These are phyloP conservation scores for Heliconius melpomene DNA, from an alignment of 1,140 invertebrate genomes.

Conservation along the genomic window DNA sequence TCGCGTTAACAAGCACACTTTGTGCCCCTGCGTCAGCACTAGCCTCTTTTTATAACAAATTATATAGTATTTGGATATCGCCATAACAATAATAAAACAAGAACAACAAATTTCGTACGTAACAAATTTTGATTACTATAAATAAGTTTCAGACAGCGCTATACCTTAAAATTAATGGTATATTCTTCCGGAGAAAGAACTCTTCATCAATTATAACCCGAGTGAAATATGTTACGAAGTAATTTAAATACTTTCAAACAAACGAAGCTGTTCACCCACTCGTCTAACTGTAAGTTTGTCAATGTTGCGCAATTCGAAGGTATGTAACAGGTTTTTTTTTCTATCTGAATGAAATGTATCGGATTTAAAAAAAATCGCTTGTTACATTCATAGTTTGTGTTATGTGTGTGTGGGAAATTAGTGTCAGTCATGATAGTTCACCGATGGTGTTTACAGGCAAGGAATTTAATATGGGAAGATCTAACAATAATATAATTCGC, in stretches of 20 bases:
- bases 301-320: constrained; percentile 32
- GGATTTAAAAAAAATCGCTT: background rate
- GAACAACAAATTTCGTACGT: background rate
- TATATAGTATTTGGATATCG: background rate
- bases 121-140: background rate
- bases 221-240: constrained; percentile 6
- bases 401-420: background rate
- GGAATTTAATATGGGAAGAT: too few species aligned
- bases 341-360: constrained; percentile 14
- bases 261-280: constrained; percentile 31
- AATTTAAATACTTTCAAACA: constrained; percentile 14
- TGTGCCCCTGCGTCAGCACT: too few species aligned
- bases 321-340: constrained; percentile 21
- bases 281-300: constrained; percentile 34
- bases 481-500: too few species aligned
- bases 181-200: constrained; percentile 6
- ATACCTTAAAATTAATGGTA: background rate
- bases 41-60: background rate
- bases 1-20: too few species aligned
- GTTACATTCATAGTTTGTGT: background rate
- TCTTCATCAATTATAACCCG: background rate
- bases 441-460: too few species aligned
- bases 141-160: background rate
- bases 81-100: background rate
- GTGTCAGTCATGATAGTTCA: background rate